Evolutionary conservation across 1,140 invertebrate species (phyloP).

Genomic region (Macrotrachela quadricornifera): DNA sequence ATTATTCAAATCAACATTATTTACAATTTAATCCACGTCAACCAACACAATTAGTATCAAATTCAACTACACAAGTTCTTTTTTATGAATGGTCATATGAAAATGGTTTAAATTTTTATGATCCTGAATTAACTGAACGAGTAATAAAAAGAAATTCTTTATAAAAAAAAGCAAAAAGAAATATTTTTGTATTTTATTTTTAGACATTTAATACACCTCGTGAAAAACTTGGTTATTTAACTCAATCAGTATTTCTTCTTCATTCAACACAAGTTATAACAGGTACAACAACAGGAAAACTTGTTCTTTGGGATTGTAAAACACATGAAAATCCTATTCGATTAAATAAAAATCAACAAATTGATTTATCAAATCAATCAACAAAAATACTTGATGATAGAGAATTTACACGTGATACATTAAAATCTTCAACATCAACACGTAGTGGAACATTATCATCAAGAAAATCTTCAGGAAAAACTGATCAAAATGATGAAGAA

Average conservation of each 20-base stretch:
- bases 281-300: constrained; percentile 27
- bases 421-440: too few relatives aligned
- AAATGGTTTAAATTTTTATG: background rate
- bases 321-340: background rate
- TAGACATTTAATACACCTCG: constrained; percentile 27
- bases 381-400: too few relatives aligned
- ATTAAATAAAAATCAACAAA: too few relatives aligned
- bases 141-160: background rate
- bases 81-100: constrained; percentile 27
- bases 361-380: too few relatives aligned
- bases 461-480: too few relatives aligned
- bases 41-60: constrained; percentile 23
- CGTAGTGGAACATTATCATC: too few relatives aligned
- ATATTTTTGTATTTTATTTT: background rate
- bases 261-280: constrained; percentile 21
- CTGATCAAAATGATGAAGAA: too few relatives aligned
- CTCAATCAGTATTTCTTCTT: constrained; percentile 24
- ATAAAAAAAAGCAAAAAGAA: too few relatives aligned
- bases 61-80: constrained; percentile 28
- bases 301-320: constrained; percentile 30
- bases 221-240: constrained; percentile 21
- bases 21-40: constrained; percentile 26
- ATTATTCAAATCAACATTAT: constrained; percentile 23
- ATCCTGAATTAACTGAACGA: background rate
- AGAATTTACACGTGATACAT: too few relatives aligned